Evolutionary conservation across 2,113 vertebrate species (phyloP), one percentile per base, ranked within the genome.

Genomic region (Tetrax tetrax): DNA sequence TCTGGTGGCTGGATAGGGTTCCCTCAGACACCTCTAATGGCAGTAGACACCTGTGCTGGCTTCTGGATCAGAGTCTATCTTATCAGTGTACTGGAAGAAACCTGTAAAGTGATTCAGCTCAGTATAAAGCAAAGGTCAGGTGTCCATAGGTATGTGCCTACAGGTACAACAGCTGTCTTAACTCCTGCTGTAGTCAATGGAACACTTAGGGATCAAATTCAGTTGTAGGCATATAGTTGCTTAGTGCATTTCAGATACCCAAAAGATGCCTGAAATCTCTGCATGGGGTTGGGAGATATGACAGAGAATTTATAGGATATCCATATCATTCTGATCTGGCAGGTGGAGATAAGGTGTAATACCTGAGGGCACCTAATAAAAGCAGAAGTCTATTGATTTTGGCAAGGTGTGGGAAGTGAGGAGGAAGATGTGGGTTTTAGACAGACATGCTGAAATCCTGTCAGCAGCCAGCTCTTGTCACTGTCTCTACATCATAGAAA

Each of bases 371-470:
- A 89, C 43, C 64, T 94, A 89, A 95, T 83, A 81, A 33, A 87
- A 90, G 80, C 72, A 87, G 68, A 92, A 83, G 4, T 24, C 45
- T 87, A 47, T 18, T 74, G 59, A 60, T 89, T 94, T 94, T 91
- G 76, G 64, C 4, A 10, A 59, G 35, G 21, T 43, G 95, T 89
- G 45, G 89, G 77, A 92, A 83, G 48, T 47, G 80, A 71, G 60
- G 38, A 83, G 60, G 93, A 92, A 77, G 90, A 83, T 16, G 28
- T 53, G 33, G 68, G 66, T 95, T 89, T 95, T 86, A 96, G 83
- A 80, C 81, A 93, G 92, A 95, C 38, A 1, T 84, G 83, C 59
- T 95, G 86, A 92, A 92, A 89, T 91, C 60, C 53, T 81, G 51
- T 83, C 91, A 89, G 64, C 15, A 91, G 43, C 64, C 76, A 87